Conservation (phyloP, 1,140 invertebrate species). For the Reticulitermes speratus region DNA sequence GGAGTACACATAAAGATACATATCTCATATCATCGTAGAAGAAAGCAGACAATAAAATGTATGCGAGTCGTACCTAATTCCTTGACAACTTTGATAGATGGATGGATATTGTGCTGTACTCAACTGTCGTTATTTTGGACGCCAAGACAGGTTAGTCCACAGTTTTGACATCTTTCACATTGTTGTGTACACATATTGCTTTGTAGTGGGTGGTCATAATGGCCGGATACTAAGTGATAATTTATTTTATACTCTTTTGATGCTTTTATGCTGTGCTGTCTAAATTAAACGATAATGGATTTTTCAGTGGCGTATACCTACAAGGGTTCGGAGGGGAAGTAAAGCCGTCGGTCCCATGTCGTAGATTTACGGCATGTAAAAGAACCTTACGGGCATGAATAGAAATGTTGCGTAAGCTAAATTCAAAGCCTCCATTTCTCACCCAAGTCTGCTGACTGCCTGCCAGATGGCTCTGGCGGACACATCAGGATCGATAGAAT, state of each 20-base stretch:
- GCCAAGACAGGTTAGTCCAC: neutral
- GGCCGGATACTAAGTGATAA: neutral
- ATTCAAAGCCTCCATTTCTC: no score
- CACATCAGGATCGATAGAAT: no score
- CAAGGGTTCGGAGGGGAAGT: no score
- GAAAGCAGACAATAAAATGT: neutral
- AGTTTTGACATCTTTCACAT: no score
- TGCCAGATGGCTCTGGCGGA: no score
- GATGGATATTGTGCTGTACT: neutral
- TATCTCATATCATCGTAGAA: neutral
- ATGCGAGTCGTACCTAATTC: neutral
- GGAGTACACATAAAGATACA: neutral
- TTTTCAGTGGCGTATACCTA: neutral
- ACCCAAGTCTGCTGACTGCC: no score
- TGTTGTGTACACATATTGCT: neutral
- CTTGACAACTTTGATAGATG: neutral
- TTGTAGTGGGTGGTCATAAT: neutral
- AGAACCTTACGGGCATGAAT: no score
- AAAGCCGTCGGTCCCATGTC: no score
- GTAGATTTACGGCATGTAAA: no score
- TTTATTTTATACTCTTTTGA: constrained; percentile 14
- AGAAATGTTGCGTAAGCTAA: no score
- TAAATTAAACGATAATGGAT: neutral
- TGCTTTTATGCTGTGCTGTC: neutral
- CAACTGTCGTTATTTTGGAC: neutral